phyloP scores from a whole-genome alignment of 2,113 vertebrate genomes.

The Callospermophilus lateralis region DNA sequence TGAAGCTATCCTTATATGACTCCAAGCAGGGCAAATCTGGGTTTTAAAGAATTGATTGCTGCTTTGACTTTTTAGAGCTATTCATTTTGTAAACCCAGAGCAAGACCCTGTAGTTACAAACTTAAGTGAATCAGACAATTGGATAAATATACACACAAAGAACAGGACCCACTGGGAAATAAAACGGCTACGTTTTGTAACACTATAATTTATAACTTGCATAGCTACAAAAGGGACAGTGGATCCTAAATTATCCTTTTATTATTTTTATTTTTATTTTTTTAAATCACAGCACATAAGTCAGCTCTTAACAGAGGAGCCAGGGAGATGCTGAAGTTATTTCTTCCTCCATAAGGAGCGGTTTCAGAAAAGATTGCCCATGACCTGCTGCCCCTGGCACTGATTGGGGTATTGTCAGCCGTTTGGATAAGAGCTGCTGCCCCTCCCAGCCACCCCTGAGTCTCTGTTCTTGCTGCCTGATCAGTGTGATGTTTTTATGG shows the following conservation, averaged over 20 bases:
- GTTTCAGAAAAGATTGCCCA: not conserved
- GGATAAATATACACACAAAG: slow-evolving; percentile 82
- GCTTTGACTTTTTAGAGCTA: slow-evolving; percentile 78
- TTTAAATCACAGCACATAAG: slow-evolving; percentile 45
- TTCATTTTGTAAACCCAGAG: slow-evolving; percentile 79
- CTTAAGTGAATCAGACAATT: slow-evolving; percentile 79
- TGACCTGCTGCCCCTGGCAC: not conserved
- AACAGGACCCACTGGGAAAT: slow-evolving; percentile 74
- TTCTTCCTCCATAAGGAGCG: not conserved
- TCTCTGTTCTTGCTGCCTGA: not conserved
- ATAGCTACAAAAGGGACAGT: slow-evolving; percentile 60
- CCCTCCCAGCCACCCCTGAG: not conserved
- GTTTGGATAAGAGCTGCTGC: not conserved
- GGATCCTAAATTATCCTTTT: slow-evolving; percentile 74
- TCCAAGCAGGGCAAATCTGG: slow-evolving; percentile 68
- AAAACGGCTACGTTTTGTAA: slow-evolving; percentile 62
- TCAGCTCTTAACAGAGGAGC: slow-evolving; percentile 49
- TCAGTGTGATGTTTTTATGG: not conserved
- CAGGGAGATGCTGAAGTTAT: not conserved
- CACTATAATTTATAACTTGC: slow-evolving; percentile 80
- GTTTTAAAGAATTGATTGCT: slow-evolving; percentile 78
- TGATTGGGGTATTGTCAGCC: not conserved
- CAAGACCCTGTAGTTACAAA: slow-evolving; percentile 78
- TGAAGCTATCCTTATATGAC: slow-evolving; percentile 39
- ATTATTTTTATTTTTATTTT: not conserved